These are phyloP conservation scores for Porites cylindrica DNA, from an alignment of 92 coral and sea anemone genomes.

Conservation along the genomic window DNA sequence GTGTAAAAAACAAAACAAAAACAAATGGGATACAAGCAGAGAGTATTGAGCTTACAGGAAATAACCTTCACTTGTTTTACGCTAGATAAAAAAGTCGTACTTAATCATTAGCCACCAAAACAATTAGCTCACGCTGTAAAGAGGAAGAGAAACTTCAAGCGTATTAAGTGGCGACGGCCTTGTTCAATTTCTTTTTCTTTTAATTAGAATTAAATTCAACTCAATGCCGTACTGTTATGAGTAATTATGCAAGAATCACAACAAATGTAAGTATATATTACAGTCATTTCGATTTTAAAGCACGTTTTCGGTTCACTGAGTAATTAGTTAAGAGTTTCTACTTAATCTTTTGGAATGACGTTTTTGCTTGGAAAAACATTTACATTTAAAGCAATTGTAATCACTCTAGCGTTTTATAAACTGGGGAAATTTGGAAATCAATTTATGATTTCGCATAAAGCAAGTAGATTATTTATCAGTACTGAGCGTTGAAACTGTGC, in stretches of 20 bases:
- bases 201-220: background rate
- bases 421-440: no score
- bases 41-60: slow-evolving; percentile 24
- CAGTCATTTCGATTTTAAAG: background rate
- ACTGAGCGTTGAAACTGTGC: background rate
- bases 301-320: background rate
- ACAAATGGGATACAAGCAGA: background rate
- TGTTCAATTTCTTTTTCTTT: background rate
- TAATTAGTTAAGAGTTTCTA: background rate
- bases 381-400: no score
- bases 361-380: no score
- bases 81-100: slow-evolving; percentile 5
- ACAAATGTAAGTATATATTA: background rate
- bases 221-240: background rate
- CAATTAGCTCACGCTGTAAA: slow-evolving; percentile 4
- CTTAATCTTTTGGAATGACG: background rate
- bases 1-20: slow-evolving; percentile 3
- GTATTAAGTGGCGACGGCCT: background rate
- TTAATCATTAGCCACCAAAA: slow-evolving; percentile 1
- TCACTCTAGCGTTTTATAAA: no score
- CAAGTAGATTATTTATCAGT: background rate
- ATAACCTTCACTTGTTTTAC: slow-evolving; percentile 17
- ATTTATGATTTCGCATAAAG: no score
- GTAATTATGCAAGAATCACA: background rate
- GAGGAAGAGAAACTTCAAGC: background rate